Evolutionary conservation across 2,888 invertebrate genomes (phyloP).

Genomic region (Aspidapion aeneum): DNA sequence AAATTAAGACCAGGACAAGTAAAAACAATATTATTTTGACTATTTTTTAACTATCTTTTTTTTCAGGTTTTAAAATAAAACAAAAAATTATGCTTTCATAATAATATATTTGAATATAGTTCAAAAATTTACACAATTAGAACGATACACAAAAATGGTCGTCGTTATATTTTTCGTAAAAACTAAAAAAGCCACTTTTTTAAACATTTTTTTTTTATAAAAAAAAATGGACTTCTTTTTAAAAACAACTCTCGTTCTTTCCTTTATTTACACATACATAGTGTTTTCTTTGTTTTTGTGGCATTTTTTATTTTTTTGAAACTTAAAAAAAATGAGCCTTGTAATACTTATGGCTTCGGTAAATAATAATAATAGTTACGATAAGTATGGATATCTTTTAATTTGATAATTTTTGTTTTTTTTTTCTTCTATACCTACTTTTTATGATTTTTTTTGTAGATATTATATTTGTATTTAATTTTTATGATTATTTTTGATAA

Average conservation of each 20-base stretch:
- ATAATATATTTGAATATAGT: slow-evolving; percentile 42
- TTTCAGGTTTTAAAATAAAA: too few relatives aligned
- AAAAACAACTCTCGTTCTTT: not conserved
- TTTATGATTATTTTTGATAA: too few relatives aligned
- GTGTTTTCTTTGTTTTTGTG: not conserved
- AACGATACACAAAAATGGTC: not conserved
- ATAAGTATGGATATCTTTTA: not conserved
- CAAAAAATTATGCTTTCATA: slow-evolving; percentile 28
- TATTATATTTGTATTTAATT: too few relatives aligned
- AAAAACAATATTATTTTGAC: too few relatives aligned
- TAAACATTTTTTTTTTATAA: not conserved
- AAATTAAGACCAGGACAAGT: too few relatives aligned
- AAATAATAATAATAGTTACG: not conserved
- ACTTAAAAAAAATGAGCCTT: not conserved
- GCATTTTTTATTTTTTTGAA: not conserved
- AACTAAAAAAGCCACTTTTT: not conserved
- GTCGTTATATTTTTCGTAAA: not conserved
- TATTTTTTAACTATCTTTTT: too few relatives aligned
- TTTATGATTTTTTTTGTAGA: too few relatives aligned
- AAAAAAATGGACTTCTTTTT: not conserved
- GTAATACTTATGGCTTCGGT: not conserved
- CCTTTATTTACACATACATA: not conserved
- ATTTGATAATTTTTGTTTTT: not conserved
- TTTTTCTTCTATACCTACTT: too few relatives aligned
- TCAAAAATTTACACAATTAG: slow-evolving; percentile 42